phyloP scores from a whole-genome alignment of 2,888 invertebrate species.

The Eristalinus sepulchralis region DNA sequence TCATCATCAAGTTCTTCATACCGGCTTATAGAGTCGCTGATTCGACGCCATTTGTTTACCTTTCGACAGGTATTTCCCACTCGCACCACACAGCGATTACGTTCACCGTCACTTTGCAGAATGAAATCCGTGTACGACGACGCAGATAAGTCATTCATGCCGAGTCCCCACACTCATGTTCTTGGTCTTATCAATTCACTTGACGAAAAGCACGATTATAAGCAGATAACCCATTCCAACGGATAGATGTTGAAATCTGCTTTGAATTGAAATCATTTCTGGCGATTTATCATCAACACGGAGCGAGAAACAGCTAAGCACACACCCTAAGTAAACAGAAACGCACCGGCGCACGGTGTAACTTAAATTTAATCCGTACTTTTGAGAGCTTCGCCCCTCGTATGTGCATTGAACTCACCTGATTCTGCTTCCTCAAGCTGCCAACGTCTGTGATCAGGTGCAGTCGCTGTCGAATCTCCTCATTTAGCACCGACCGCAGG shows the following conservation, averaged over 20 bases:
- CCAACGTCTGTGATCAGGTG: constrained; percentile 80
- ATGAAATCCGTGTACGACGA: neutral
- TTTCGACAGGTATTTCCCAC: neutral
- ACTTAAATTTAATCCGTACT: neutral
- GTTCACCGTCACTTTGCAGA: neutral
- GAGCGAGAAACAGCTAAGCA: neutral
- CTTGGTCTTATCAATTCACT: neutral
- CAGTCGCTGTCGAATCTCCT: constrained; percentile 80
- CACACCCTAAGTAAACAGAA: neutral
- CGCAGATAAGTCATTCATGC: neutral
- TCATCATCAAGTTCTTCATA: neutral
- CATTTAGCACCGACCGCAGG: constrained; percentile 78
- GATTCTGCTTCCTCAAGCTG: constrained; percentile 79
- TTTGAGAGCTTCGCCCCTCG: neutral
- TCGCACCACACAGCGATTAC: neutral
- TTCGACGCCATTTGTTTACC: neutral
- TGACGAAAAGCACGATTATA: neutral
- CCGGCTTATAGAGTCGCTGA: neutral
- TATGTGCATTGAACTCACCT: constrained; percentile 65
- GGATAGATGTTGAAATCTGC: neutral
- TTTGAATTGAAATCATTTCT: neutral
- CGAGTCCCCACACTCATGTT: neutral
- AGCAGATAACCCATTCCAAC: no score
- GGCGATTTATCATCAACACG: neutral
- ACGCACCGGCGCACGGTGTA: neutral